phyloP scores from a whole-genome alignment of 2,888 invertebrate species.

The Drosophila villosipedis region DNA sequence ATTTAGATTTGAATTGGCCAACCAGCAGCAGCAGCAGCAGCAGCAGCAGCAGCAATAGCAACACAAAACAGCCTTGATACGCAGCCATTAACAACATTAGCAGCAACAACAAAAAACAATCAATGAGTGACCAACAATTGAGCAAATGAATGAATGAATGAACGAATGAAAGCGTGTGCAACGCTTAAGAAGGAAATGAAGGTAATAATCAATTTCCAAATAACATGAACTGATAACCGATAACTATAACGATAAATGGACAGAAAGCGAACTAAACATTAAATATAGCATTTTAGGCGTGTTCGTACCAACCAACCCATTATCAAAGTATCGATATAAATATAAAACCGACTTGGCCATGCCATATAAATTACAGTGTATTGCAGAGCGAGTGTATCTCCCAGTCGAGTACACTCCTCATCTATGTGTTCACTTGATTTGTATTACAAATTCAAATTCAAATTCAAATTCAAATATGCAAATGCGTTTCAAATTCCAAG shows the following conservation, averaged over 20 bases:
- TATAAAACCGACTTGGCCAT: background rate
- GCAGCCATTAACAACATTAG: slow-evolving; percentile 59
- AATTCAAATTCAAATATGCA: slow-evolving; percentile 7
- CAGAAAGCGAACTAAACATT: background rate
- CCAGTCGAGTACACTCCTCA: background rate
- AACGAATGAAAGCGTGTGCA: slow-evolving; percentile 18
- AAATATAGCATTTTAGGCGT: background rate
- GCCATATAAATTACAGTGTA: background rate
- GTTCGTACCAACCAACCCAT: too few species aligned
- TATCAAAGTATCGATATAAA: background rate
- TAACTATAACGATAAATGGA: slow-evolving; percentile 13
- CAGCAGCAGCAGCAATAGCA: slow-evolving; percentile 14
- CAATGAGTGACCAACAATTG: slow-evolving; percentile 30
- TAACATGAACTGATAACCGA: slow-evolving; percentile 11
- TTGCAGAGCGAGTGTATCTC: background rate
- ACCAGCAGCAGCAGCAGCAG: slow-evolving; percentile 18
- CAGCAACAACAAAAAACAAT: slow-evolving; percentile 31
- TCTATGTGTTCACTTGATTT: background rate
- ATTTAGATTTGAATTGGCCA: slow-evolving; percentile 58
- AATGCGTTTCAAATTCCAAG: slow-evolving; percentile 21
- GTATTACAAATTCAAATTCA: slow-evolving; percentile 1
- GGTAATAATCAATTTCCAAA: slow-evolving; percentile 28
- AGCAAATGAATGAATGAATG: slow-evolving; percentile 29
- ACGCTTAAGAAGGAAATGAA: slow-evolving; percentile 33
- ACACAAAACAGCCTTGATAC: slow-evolving; percentile 54